Conservation (phyloP, 2,113 vertebrate genomes). For the Rhinopomastus cyanomelas region DNA sequence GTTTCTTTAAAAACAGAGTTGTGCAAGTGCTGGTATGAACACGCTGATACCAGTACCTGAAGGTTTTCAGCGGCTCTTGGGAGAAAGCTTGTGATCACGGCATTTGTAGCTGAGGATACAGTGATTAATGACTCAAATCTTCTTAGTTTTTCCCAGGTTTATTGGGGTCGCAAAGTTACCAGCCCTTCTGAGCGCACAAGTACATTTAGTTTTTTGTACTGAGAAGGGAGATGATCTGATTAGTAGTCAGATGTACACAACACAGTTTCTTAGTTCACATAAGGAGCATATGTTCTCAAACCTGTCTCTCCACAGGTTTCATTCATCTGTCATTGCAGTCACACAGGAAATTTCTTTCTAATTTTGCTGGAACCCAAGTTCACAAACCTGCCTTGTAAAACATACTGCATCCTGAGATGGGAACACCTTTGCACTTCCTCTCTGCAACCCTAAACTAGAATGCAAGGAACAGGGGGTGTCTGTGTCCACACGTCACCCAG, state of each 20-base stretch:
- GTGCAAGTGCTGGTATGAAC: not conserved
- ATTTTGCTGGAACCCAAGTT: not conserved
- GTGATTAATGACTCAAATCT: constrained; percentile 46
- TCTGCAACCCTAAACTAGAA: not conserved
- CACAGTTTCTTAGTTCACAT: not conserved
- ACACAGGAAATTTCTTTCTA: not conserved
- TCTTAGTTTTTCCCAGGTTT: not conserved
- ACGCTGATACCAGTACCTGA: not conserved
- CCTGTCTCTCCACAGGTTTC: rapidly evolving
- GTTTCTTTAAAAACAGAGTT: constrained; percentile 22
- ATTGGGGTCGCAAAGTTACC: not conserved
- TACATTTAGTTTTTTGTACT: not conserved
- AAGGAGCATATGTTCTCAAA: not conserved
- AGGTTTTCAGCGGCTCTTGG: not conserved
- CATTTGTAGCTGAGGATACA: constrained; percentile 37
- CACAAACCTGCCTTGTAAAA: not conserved
- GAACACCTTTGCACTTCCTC: not conserved
- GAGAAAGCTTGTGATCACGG: not conserved
- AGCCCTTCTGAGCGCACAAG: not conserved
- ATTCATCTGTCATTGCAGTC: not conserved
- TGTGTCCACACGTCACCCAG: not conserved
- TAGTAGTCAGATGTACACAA: not conserved
- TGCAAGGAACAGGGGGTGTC: rapidly evolving
- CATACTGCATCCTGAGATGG: not conserved
- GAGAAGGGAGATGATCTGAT: not conserved